Base-by-base conservation (phyloP, 2,113 vertebrate genomes). In the Oenanthe melanoleuca region DNA sequence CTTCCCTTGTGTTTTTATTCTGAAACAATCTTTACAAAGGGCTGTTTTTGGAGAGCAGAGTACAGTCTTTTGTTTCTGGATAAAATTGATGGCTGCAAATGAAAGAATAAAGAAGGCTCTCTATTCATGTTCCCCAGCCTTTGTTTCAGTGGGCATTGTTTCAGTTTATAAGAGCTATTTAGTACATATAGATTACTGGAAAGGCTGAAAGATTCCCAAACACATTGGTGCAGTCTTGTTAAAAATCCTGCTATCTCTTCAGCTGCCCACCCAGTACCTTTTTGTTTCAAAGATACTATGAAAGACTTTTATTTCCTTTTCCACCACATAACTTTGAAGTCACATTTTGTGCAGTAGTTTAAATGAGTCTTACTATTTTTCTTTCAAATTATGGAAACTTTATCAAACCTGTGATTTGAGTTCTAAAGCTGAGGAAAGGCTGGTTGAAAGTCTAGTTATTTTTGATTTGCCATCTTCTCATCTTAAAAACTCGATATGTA, bases 31-130 rank as follows among this genome's bases (percentile, higher is more conserved):
- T 96, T 96, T 95, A 97, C 80, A 95, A 91, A 91, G 88, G 88
- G 45, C 91, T 96, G 96, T 78, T 89, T 97, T 95, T 96, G 86
- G 92, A 95, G 92, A 95, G 91, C 74, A 92, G 71, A 90, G 95
- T 89, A 88, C 70, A 94, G 74, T 96, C 94, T 96, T 97, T 97
- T 97, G 96, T 97, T 95, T 97, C 95, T 24, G 49, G 67, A 92
- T 95, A 93, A 91, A 96, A 96, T 88, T 95, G 93, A 97, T 95
- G 97, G 81, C 88, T 97, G 81, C 65, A 86, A 66, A 81, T 86
- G 80, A 92, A 97, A 92, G 93, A 86, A 91, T 95, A 88, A 95
- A 96, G 92, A 95, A 92, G 86, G 71, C 74, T 83, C 82, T 96
- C 92, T 97, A 91, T 96, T 91, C 91, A 95, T 92, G 81, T 83